Conservation (phyloP, 2,888 invertebrate species). For the Monochamus alternatus region DNA sequence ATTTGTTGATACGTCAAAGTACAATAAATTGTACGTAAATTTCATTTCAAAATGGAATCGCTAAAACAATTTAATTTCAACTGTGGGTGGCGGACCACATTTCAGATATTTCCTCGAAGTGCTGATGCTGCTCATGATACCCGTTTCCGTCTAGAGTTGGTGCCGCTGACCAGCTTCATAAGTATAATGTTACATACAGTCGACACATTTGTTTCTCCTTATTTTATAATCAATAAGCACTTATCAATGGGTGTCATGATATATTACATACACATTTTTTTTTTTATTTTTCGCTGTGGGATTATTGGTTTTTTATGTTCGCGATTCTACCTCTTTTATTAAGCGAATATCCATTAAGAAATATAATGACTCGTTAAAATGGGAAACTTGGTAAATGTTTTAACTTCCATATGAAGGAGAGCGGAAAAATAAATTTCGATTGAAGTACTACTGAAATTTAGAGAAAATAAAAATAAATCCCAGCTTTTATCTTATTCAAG, state of each 20-base stretch:
- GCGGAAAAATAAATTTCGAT: too few species aligned
- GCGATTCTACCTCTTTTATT: background rate
- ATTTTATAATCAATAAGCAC: conserved; percentile 26
- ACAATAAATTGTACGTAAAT: background rate
- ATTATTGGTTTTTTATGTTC: background rate
- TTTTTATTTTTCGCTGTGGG: background rate
- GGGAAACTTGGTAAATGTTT: too few species aligned
- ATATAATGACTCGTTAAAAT: too few species aligned
- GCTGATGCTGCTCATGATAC: conserved; percentile 40
- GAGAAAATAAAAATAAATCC: too few species aligned
- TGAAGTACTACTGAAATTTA: too few species aligned
- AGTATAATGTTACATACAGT: conserved; percentile 41
- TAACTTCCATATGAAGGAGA: too few species aligned
- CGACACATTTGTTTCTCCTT: conserved; percentile 37
- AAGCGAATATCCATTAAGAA: background rate
- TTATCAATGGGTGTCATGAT: background rate
- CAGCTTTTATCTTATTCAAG: too few species aligned
- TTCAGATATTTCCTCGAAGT: conserved; percentile 37
- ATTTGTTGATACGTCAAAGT: too few species aligned
- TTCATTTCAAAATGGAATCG: conserved; percentile 7
- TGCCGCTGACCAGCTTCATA: conserved; percentile 37
- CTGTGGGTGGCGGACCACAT: conserved; percentile 24
- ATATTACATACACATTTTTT: conserved; percentile 23
- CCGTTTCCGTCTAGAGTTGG: conserved; percentile 23
- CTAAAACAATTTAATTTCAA: conserved; percentile 21